Conservation (phyloP, 2,113 vertebrate genomes). For the Anoplopoma fimbria region DNA sequence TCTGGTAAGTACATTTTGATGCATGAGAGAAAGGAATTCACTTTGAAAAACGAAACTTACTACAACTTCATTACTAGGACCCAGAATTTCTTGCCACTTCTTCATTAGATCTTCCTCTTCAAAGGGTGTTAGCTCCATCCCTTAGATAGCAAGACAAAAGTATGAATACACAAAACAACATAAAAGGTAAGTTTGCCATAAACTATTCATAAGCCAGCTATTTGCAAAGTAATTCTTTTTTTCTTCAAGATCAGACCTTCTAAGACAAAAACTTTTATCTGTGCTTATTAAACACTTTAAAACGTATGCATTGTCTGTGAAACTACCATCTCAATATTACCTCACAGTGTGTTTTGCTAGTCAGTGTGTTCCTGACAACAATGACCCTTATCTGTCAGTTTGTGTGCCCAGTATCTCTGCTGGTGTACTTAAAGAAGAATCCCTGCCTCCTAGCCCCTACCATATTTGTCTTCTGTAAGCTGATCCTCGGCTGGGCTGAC, state of each 20-base stretch:
- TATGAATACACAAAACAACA: background rate
- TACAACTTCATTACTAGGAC: conserved; percentile 90
- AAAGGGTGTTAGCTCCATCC: conserved; percentile 52
- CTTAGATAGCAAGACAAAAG: conserved; percentile 58
- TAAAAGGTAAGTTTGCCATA: background rate
- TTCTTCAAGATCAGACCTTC: background rate
- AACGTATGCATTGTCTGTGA: background rate
- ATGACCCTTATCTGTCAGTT: conserved; percentile 53
- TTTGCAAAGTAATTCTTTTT: background rate
- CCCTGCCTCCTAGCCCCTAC: conserved; percentile 62
- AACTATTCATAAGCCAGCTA: background rate
- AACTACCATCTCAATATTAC: conserved; percentile 10
- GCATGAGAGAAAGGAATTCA: background rate
- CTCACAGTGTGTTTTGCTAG: conserved; percentile 12
- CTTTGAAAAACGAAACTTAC: conserved; percentile 82
- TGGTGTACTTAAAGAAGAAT: conserved; percentile 35
- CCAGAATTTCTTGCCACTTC: conserved; percentile 92
- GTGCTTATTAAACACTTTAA: background rate
- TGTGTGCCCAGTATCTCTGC: conserved; percentile 30
- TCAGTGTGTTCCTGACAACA: conserved; percentile 47
- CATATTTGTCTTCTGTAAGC: conserved; percentile 72
- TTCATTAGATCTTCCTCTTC: conserved; percentile 81
- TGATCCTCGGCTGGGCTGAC: conserved; percentile 69
- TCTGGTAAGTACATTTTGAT: background rate
- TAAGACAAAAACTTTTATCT: conserved; percentile 15